A percentile compares a stretch with the other conserved stretches of the same genome.
phyloP scores from a whole-genome alignment of 2,113 vertebrate species.

The Callocephalon fimbriatum region DNA sequence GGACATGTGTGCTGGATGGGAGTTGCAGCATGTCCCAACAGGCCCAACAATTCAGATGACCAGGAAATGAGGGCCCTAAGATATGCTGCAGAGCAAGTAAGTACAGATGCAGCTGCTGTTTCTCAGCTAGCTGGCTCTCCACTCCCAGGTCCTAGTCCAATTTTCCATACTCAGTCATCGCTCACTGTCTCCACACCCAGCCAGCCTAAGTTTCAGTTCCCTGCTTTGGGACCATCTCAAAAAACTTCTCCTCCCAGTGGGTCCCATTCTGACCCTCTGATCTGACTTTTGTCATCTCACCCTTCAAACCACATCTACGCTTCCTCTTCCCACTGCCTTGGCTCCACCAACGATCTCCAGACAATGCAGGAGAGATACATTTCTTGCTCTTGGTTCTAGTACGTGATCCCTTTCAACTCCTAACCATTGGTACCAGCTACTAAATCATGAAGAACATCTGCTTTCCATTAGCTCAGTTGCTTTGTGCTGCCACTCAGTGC shows the following conservation, averaged over 20 bases:
- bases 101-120: constrained; percentile 6
- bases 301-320: neutral
- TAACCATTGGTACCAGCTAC: neutral
- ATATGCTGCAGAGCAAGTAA: constrained; percentile 62
- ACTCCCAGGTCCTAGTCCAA: constrained; percentile 13
- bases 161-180: constrained; percentile 33
- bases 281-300: neutral
- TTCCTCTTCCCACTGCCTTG: neutral
- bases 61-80: constrained; percentile 34
- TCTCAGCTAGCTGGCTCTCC: constrained; percentile 16
- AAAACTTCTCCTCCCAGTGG: neutral
- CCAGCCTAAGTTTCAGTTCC: neutral
- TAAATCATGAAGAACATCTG: neutral
- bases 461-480: neutral
- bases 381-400: neutral
- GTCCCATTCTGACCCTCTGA: neutral
- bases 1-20: neutral
- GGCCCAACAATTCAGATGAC: neutral
- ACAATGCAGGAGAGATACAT: neutral
- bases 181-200: neutral
- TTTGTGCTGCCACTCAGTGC: neutral
- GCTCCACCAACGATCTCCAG: neutral
- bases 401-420: neutral
- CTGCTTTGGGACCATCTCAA: neutral
- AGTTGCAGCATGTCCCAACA: neutral